Base-by-base conservation (phyloP, 2,797 vertebrate genomes). In the Eidolon dupreanum region DNA sequence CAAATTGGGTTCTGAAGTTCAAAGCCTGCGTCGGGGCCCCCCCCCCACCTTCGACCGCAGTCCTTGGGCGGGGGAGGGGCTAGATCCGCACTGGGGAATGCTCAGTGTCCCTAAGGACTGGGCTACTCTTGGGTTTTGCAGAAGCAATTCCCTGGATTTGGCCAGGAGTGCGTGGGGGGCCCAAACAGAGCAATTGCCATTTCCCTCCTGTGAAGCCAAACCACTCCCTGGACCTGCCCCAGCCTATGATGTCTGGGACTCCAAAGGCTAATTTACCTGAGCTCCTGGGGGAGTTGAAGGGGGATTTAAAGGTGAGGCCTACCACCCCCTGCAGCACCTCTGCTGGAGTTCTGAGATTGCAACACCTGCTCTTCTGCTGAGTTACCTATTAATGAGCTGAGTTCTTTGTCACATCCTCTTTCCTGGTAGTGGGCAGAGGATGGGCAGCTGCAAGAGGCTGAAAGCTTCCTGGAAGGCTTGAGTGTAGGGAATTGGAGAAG, bases 361-460 rank as follows among this genome's bases (percentile, higher is more conserved):
- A 8, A 83, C 89, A 3, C 61, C 61, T 22, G 85, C 41, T 70
- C 22, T 61, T 53, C 36, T 51, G 43, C 68, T 46, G 90, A 89
- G 71, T 93, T 97, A 96, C 94, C 94, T 70, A 89, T 97, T 97
- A 88, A n/a, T 33, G 88, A 90, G 53, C 22, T 77, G 88, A 88
- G 49, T 31, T 81, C 74, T 91, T 71, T 57, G 65, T 97, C 92
- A 95, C 51, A 91, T 93, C 93, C 86, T 94, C 33, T 38, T 88
- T 81, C 79, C 83, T 63, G 92, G 19, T 20, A 19, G 38, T 53
- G 17, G 57, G 74, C 33, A 77, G 20, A 33, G 53, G 36, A 65
- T n/a, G 41, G 46, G 68, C 88, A 38, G 41, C 33, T 85, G 55
- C 33, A 13, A 7, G 38, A 92, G 16, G 13, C 15, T 26, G 57